Evolutionary conservation across 2,113 vertebrate species (phyloP).

Genomic region (Peromyscus maniculatus): DNA sequence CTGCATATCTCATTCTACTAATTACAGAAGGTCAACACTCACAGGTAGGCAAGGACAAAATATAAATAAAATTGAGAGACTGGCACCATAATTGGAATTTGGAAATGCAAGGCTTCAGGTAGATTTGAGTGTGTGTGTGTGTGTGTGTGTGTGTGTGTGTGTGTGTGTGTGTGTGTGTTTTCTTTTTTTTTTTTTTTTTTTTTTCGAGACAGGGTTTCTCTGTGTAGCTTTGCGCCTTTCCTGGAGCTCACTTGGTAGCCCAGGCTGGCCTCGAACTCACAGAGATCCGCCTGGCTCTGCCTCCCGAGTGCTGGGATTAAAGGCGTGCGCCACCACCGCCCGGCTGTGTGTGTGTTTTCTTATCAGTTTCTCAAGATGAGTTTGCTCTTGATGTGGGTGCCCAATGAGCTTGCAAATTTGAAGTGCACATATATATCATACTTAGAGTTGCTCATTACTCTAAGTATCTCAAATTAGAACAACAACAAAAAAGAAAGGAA

Average conservation of each 20-base stretch:
- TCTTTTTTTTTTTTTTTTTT: no score
- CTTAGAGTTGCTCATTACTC: background rate
- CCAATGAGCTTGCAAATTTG: background rate
- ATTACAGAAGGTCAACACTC: background rate
- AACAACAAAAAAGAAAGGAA: background rate
- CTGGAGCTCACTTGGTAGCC: no score
- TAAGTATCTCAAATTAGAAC: background rate
- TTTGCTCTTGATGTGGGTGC: background rate
- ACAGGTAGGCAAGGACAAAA: background rate
- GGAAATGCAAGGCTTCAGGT: background rate
- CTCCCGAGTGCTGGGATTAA: no score
- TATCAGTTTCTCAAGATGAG: background rate
- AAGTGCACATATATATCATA: background rate
- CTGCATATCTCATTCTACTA: background rate
- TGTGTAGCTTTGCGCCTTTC: no score
- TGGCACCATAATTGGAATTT: background rate
- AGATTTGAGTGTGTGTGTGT: no score
- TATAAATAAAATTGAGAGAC: constrained; percentile 26
- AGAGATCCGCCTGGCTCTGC: no score
- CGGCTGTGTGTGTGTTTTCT: background rate
- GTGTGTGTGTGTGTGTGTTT: no score
- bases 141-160: background rate
- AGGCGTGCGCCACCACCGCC: no score
- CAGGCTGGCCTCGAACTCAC: no score
- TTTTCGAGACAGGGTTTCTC: no score